phyloP scores from a whole-genome alignment of 2,888 invertebrate species.

The Agrotis puta region DNA sequence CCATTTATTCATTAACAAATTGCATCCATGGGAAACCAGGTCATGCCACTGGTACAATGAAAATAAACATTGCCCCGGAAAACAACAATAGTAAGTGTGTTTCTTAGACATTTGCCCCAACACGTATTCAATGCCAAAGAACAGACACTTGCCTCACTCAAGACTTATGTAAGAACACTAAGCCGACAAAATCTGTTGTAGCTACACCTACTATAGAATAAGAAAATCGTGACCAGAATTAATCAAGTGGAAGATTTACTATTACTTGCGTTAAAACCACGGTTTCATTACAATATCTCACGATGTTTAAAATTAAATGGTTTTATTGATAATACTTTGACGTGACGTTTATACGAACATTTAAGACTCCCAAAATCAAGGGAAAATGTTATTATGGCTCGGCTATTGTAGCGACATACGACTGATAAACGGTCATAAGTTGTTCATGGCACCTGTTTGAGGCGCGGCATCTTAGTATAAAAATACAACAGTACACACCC shows the following conservation, averaged over 20 bases:
- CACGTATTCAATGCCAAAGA: conserved; percentile 41
- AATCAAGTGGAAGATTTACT: conserved; percentile 25
- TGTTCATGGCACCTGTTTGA: not conserved
- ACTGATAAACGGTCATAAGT: not conserved
- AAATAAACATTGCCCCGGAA: not conserved
- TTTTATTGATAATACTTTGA: too few relatives aligned
- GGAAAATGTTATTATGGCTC: too few relatives aligned
- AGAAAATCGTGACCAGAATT: conserved; percentile 59
- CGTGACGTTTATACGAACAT: too few relatives aligned
- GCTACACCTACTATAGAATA: conserved; percentile 38
- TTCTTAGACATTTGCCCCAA: not conserved
- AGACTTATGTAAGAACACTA: conserved; percentile 40
- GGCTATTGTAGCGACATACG: too few relatives aligned
- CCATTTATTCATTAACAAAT: too few relatives aligned
- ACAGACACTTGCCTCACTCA: conserved; percentile 41
- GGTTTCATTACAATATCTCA: too few relatives aligned
- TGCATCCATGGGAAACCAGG: too few relatives aligned
- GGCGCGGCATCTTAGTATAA: too few relatives aligned
- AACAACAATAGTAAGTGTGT: not conserved
- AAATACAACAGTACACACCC: conserved; percentile 34
- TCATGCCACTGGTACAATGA: too few relatives aligned
- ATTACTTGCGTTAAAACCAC: too few relatives aligned
- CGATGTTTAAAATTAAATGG: too few relatives aligned
- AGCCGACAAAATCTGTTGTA: conserved; percentile 46
- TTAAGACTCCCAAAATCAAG: too few relatives aligned